These are phyloP conservation scores for Archivesica marissinica DNA, from an alignment of 1,140 invertebrate species.

Conservation along the genomic window DNA sequence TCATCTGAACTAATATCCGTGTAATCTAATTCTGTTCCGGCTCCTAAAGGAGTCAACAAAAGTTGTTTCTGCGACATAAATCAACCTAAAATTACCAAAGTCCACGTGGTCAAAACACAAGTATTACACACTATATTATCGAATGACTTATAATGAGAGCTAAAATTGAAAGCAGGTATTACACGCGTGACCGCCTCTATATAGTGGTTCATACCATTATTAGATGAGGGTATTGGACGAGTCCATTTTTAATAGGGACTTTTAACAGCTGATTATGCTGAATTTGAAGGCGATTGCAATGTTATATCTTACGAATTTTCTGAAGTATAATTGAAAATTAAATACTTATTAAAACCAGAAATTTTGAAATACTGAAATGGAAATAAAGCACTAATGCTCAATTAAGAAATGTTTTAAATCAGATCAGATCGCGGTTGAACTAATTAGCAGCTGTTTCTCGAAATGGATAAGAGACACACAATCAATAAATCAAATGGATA, in stretches of 20 bases:
- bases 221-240: not conserved
- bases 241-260: too few species aligned
- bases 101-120: not conserved
- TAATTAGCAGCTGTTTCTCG: too few species aligned
- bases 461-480: too few species aligned
- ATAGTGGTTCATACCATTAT: not conserved
- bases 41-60: not conserved
- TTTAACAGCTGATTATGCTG: conserved; percentile 2
- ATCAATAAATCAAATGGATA: too few species aligned
- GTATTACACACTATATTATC: not conserved
- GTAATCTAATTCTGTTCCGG: not conserved
- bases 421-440: too few species aligned
- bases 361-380: too few species aligned
- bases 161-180: not conserved
- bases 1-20: too few species aligned
- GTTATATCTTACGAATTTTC: conserved; percentile 16
- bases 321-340: conserved; percentile 22
- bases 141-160: not conserved
- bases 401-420: too few species aligned
- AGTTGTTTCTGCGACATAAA: not conserved
- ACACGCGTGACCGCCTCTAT: not conserved
- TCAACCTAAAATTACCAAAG: not conserved
- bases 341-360: too few species aligned
- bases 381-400: too few species aligned
- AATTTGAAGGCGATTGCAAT: conserved; percentile 8